Conservation (phyloP, 2,113 vertebrate species). For the Halcyon senegalensis region DNA sequence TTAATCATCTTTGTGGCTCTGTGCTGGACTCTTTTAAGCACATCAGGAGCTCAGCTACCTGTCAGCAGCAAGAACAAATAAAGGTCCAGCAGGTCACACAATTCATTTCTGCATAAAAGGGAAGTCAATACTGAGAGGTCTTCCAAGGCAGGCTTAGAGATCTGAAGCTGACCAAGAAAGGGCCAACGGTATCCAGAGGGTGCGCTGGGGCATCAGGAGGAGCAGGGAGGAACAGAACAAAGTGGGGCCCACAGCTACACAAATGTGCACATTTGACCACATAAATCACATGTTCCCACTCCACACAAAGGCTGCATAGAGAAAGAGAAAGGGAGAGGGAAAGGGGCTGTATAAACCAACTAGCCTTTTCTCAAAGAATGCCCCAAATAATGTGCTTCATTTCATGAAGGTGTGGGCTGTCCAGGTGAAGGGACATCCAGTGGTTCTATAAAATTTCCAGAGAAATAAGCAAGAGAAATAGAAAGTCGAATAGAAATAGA, state of each 20-base stretch:
- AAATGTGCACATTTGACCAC: too few relatives aligned
- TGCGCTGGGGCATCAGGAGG: not conserved
- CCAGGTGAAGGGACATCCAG: not conserved
- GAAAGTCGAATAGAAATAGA: not conserved
- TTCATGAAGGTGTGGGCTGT: not conserved
- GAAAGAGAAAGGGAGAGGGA: not conserved
- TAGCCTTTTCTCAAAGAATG: not conserved
- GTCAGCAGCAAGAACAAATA: not conserved
- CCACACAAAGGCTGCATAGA: not conserved
- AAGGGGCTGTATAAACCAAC: not conserved
- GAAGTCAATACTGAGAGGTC: not conserved
- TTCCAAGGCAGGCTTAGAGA: not conserved
- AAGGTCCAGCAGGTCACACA: not conserved
- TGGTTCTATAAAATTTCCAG: not conserved
- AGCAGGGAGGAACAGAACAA: not conserved
- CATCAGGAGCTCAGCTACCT: not conserved
- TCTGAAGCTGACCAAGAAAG: not conserved
- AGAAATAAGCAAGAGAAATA: too few relatives aligned
- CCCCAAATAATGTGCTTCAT: not conserved
- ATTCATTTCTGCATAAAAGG: not conserved
- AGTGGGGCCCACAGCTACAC: not conserved
- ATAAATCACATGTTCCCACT: rapidly evolving
- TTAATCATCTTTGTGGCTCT: too few relatives aligned
- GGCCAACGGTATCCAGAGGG: rapidly evolving
- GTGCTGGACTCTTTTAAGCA: too few relatives aligned